Evolutionary conservation across 2,113 vertebrate species (phyloP), one percentile per base, ranked within the genome.

Genomic region (Lagenorhynchus albirostris): DNA sequence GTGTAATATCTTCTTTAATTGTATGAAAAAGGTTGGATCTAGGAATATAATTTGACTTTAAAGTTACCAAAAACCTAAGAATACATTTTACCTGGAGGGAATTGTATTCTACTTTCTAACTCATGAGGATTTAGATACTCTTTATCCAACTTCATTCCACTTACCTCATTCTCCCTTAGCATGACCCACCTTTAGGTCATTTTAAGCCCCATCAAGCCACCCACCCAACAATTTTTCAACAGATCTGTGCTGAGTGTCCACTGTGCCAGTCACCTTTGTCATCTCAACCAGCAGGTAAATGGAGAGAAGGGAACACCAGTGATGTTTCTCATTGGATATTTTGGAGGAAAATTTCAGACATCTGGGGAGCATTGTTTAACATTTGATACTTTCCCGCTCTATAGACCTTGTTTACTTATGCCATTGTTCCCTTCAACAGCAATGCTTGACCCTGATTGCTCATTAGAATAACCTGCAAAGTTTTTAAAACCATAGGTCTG

Each of bases 21-120:
- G 7, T 74, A 89, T 55, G 88, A 68, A 84, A 70, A 89, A 86
- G 17, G 18, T 53, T 96, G n/a, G 18, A 53, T 74, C 76, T 73
- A 96, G 55, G 13, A 50, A 63, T 58, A 94, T 73, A 79, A 79
- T 90, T 89, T 86, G 29, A 87, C 21, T 65, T 88, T 93, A 96
- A 95, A 85, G 5, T 76, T 70, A 68, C 21, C 38, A 82, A 60
- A 91, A 91, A 89, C 11, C 23, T 77, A 93, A 70, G 70, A 79
- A 95, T 73, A 33, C 2, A 63, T 70, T 91, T 92, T 84, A 62
- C 25, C 15, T 82, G 81, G 36, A 85, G 55, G 14, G n/a, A 94
- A 85, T 73, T 77, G 58, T 74, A 89, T 38, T 60, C 70, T 90
- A 63, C 38, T 86, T 95, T 95, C 74, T 79, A 97, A 83, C 17